These are phyloP conservation scores for Drosophila nigrodunni DNA, from an alignment of 1,140 invertebrate species.

Conservation along the genomic window DNA sequence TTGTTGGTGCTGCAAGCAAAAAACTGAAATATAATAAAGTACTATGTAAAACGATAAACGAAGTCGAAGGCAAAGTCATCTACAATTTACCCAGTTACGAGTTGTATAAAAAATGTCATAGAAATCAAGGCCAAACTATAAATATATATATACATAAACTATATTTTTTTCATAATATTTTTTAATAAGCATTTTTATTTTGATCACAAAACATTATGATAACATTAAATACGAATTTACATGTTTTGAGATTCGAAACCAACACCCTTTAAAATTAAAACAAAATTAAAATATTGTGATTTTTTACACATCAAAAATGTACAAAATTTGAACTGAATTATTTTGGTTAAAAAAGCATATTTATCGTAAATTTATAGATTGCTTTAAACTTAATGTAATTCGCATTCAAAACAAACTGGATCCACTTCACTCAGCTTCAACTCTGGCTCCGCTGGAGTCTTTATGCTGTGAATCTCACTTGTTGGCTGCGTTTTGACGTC, in stretches of 20 bases:
- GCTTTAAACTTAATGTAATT: background rate
- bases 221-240: conserved; percentile 17
- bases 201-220: conserved; percentile 19
- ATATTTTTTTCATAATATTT: conserved; percentile 42
- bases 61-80: conserved; percentile 52
- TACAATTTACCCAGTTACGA: conserved; percentile 53
- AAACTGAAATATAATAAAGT: conserved; percentile 55
- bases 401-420: background rate
- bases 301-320: background rate
- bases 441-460: background rate
- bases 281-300: background rate
- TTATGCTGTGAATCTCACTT: background rate
- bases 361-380: no score
- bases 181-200: conserved; percentile 30
- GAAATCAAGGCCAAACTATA: conserved; percentile 46
- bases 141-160: conserved; percentile 15
- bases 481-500: background rate
- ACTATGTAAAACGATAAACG: conserved; percentile 16
- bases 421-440: background rate
- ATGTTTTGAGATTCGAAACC: background rate
- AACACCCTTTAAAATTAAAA: background rate
- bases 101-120: conserved; percentile 57
- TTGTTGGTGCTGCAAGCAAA: conserved; percentile 80
- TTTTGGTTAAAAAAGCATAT: no score
- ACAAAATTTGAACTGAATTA: no score